A percentile compares a stretch with the other conserved stretches of the same genome.
These are phyloP conservation scores for Notolabrus celidotus DNA, from an alignment of 2,797 vertebrate genomes.

Conservation along the genomic window DNA sequence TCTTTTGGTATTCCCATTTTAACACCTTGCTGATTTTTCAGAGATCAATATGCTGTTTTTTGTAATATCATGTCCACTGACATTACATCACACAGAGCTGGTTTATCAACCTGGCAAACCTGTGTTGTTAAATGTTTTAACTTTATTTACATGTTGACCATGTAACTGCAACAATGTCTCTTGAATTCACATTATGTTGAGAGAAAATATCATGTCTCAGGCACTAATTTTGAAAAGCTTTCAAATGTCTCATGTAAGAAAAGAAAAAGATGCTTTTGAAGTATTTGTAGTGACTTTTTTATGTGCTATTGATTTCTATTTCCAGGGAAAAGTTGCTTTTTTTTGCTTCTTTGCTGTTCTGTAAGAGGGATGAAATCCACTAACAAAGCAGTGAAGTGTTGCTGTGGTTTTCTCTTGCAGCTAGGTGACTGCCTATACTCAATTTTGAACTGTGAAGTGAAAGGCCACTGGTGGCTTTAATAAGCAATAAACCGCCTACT, in stretches of 20 bases:
- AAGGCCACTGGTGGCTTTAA: slow-evolving; percentile 80
- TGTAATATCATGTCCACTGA: slow-evolving; percentile 43
- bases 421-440: slow-evolving; percentile 62
- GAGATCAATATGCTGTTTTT: slow-evolving; percentile 59
- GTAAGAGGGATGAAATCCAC: slow-evolving; percentile 55
- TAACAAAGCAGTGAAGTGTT: slow-evolving; percentile 50
- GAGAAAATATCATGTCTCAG: slow-evolving; percentile 62
- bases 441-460: slow-evolving; percentile 72
- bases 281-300: slow-evolving; percentile 65
- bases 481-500: slow-evolving; percentile 79
- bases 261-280: slow-evolving; percentile 51
- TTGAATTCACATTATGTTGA: slow-evolving; percentile 36
- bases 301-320: slow-evolving; percentile 59
- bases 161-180: slow-evolving; percentile 67
- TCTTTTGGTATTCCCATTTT: slow-evolving; percentile 45
- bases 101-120: slow-evolving; percentile 50
- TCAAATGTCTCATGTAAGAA: slow-evolving; percentile 48
- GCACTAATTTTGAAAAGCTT: slow-evolving; percentile 62
- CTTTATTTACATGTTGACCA: slow-evolving; percentile 80
- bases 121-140: slow-evolving; percentile 64
- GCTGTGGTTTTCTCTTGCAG: slow-evolving; percentile 44
- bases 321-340: slow-evolving; percentile 33
- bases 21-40: slow-evolving; percentile 8
- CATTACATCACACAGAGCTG: slow-evolving; percentile 58
- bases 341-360: slow-evolving; percentile 50